phyloP scores from a whole-genome alignment of 2,888 invertebrate genomes.

The Lasioglossum calceatum region DNA sequence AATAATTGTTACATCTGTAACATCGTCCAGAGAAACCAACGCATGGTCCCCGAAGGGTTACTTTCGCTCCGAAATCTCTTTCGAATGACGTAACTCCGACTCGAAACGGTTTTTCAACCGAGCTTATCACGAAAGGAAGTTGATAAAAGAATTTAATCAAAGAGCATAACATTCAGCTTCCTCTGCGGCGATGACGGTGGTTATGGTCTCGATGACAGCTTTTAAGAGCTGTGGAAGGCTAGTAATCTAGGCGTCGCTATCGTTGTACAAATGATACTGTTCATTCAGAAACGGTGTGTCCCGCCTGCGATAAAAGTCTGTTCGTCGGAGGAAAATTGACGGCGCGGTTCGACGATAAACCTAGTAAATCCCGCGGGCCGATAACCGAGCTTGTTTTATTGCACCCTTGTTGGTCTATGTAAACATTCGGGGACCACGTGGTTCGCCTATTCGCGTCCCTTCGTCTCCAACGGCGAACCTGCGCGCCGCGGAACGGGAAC shows the following conservation, averaged over 20 bases:
- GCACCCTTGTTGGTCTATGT: conserved; percentile 12
- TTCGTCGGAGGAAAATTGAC: conserved; percentile 1
- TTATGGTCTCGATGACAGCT: conserved; percentile 28
- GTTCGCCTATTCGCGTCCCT: conserved; percentile 18
- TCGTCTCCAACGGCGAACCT: background rate
- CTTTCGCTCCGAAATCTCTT: conserved; percentile 12
- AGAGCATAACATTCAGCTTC: conserved; percentile 29
- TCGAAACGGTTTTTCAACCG: conserved; percentile 16
- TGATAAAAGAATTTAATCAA: conserved; percentile 67
- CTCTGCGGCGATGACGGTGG: conserved; percentile 35
- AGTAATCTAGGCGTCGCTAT: background rate
- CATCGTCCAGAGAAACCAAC: background rate
- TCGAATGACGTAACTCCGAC: conserved; percentile 20
- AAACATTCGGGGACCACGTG: conserved; percentile 45
- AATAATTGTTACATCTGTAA: background rate
- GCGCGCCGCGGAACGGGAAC: conserved; percentile 19
- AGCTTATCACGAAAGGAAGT: conserved; percentile 66
- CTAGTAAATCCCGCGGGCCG: conserved; percentile 31
- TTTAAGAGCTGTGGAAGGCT: background rate
- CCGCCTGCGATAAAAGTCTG: background rate
- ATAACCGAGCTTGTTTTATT: conserved; percentile 33
- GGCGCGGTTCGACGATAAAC: conserved; percentile 20
- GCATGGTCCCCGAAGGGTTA: background rate
- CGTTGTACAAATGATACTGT: conserved; percentile 32
- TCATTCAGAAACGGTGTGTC: background rate